A percentile compares a stretch with the other conserved stretches of the same genome.
Conservation (phyloP, 1,140 invertebrate species). For the Drosophila sucinea region DNA sequence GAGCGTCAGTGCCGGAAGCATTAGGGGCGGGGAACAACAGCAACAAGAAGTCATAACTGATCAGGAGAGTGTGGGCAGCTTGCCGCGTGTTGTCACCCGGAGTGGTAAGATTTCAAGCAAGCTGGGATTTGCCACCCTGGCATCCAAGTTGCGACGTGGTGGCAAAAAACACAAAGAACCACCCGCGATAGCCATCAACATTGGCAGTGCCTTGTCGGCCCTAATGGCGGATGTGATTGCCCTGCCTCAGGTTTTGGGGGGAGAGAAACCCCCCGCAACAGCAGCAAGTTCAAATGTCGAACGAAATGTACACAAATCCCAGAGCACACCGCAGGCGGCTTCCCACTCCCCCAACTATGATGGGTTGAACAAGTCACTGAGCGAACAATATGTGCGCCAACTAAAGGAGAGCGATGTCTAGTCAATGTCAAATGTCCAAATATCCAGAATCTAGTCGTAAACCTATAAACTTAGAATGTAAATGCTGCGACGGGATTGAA, state of each 20-base stretch:
- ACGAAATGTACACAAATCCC: conserved; percentile 68
- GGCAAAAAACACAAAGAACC: conserved; percentile 67
- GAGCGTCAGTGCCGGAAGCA: conserved; percentile 89
- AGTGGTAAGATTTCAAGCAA: conserved; percentile 80
- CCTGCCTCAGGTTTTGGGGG: conserved; percentile 52
- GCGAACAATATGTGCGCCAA: conserved; percentile 77
- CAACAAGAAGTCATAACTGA: conserved; percentile 50
- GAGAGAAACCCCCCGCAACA: conserved; percentile 49
- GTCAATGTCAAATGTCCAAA: conserved; percentile 45
- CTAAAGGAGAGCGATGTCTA: conserved; percentile 78
- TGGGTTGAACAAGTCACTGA: conserved; percentile 70
- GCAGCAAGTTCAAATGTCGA: conserved; percentile 50
- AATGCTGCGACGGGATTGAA: not conserved
- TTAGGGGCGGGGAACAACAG: conserved; percentile 68
- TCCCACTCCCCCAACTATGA: conserved; percentile 30
- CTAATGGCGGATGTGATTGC: conserved; percentile 68
- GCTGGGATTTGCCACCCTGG: conserved; percentile 86
- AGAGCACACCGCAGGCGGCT: conserved; percentile 71
- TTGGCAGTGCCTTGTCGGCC: conserved; percentile 62
- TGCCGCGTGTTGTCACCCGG: conserved; percentile 68
- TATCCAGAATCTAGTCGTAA: conserved; percentile 63
- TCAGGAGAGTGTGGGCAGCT: conserved; percentile 73
- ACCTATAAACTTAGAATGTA: conserved; percentile 5
- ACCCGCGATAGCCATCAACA: not conserved
- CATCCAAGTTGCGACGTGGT: conserved; percentile 85